Evolutionary conservation across 1,140 invertebrate genomes (phyloP), one percentile per base, ranked within the genome.

Genomic region (Philaenus spumarius): DNA sequence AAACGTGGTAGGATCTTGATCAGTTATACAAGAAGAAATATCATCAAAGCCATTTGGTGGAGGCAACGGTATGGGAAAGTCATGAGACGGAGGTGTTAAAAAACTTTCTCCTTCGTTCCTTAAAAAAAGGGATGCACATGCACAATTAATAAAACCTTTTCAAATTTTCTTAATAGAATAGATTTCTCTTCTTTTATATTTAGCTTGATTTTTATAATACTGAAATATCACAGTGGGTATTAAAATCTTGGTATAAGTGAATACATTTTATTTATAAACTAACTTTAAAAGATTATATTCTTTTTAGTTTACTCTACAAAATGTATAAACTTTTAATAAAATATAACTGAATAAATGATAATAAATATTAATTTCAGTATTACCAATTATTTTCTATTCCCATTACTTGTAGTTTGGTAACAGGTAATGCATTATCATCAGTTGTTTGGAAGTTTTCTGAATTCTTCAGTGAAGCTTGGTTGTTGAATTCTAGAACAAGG

Each of bases 101-200:
- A 48, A 63, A 11, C 46, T 55, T 20, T 45, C 48, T 47, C 62
- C 63, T 55, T 64, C 60, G 40, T 35, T 53, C 63, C 63, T 64
- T 35, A 40, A 62, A 52, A 15, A 3, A 23, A 20, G 14, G n/a
- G n/a, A 5, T 2, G 20, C 14, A 15, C 15, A 48, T 15, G n/a
- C n/a, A 23, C 46, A 48, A 20, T 15, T 3, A 15, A 9, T 46
- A 7, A 7, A 46, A n/a, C 43, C 11, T n/a, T 19, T 9, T 7
- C 7, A 46, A 20, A 15, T 11, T n/a, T 14, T 9, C 6, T 7
- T 7, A 11, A n/a, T n/a, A n/a, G n/a, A n/a, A n/a, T n/a, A n/a
- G n/a, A n/a, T n/a, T n/a, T n/a, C n/a, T n/a, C n/a, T n/a, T n/a
- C n/a, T n/a, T n/a, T n/a, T n/a, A n/a, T n/a, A n/a, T n/a, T n/a